Evolutionary conservation across 2,888 invertebrate genomes (phyloP).

Genomic region (Rambutsinella grinnellia): DNA sequence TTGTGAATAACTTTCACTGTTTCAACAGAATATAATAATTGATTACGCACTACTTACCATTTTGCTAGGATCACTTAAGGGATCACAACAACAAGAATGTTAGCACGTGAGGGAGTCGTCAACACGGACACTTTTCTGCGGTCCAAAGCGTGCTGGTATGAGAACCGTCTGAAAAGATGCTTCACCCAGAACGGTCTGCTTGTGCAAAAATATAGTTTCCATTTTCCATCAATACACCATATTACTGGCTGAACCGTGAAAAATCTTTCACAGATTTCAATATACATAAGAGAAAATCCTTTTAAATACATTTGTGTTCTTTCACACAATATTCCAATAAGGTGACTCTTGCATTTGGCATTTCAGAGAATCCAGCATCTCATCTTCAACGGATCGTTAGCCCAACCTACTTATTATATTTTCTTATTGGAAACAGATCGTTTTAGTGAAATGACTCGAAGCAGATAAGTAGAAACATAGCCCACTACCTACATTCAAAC

Average conservation of each 20-base stretch:
- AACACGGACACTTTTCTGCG: background rate
- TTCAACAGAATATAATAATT: background rate
- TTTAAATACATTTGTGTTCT: too few species aligned
- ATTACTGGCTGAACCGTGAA: conserved; percentile 3
- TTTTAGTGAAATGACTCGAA: too few species aligned
- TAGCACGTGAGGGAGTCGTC: background rate
- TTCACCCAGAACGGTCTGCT: conserved; percentile 20
- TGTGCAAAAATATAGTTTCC: background rate
- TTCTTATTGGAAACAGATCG: too few species aligned
- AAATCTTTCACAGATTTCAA: background rate
- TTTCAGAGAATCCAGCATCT: too few species aligned
- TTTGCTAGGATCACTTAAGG: background rate
- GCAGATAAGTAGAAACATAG: too few species aligned
- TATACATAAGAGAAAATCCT: too few species aligned
- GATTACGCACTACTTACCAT: background rate
- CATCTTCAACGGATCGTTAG: too few species aligned
- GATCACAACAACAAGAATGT: background rate
- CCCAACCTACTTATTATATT: too few species aligned
- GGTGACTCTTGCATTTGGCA: too few species aligned
- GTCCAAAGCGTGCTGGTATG: background rate
- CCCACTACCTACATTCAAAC: too few species aligned
- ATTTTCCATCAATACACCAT: conserved; percentile 8
- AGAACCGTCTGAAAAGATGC: conserved; percentile 24
- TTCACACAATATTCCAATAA: too few species aligned
- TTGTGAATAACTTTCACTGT: background rate